Evolutionary conservation across 2,113 vertebrate genomes (phyloP).

Genomic region (Cyprinodon tularosa): DNA sequence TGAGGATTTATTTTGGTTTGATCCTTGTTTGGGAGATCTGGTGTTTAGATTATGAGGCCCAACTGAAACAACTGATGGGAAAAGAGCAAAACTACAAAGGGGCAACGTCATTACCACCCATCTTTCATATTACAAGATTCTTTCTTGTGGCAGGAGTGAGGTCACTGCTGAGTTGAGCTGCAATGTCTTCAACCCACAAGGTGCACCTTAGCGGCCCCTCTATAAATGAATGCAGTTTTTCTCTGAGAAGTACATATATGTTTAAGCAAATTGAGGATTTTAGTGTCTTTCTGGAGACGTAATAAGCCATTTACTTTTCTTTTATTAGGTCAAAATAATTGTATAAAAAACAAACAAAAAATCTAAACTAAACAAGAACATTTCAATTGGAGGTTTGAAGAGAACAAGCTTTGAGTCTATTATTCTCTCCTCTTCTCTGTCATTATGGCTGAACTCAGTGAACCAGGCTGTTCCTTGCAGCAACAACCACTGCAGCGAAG

Average conservation of each 20-base stretch:
- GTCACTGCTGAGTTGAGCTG: not conserved
- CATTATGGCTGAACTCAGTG: constrained; percentile 37
- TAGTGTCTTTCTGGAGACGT: too few relatives aligned
- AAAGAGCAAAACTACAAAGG: not conserved
- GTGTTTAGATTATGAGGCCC: too few relatives aligned
- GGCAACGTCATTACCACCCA: not conserved
- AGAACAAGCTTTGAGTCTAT: not conserved
- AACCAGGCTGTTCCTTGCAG: constrained; percentile 37
- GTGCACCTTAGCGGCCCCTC: not conserved
- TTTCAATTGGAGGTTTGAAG: not conserved
- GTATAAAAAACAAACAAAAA: not conserved
- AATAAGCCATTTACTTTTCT: too few relatives aligned
- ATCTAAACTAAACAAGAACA: not conserved
- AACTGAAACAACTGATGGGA: not conserved
- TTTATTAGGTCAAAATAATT: too few relatives aligned
- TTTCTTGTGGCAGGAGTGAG: not conserved
- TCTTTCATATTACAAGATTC: not conserved
- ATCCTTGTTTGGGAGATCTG: not conserved
- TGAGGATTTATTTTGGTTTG: not conserved
- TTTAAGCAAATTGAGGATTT: too few relatives aligned
- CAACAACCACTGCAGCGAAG: constrained; percentile 21
- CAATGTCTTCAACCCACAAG: not conserved
- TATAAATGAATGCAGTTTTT: not conserved
- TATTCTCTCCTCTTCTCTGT: constrained; percentile 15
- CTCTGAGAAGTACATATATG: not conserved